Base-by-base conservation (phyloP, 2,797 vertebrate genomes). In the Molothrus ater region DNA sequence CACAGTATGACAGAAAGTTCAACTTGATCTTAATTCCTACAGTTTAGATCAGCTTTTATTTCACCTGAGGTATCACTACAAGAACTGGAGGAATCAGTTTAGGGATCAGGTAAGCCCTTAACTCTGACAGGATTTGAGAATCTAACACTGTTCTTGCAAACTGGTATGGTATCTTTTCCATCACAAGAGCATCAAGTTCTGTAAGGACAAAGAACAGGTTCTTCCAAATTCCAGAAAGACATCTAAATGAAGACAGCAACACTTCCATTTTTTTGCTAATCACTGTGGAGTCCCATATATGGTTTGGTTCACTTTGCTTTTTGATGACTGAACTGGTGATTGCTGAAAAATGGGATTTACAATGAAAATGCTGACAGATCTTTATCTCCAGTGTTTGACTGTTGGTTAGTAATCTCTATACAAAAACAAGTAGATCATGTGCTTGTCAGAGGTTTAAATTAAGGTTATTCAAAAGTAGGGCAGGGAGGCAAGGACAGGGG, bases 321-420 rank as follows among this genome's bases (percentile, higher is more conserved):
- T 32, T 3, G 3, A 25, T 71, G 79, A 91, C 45, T 84, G 59
- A 80, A 85, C 42, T 56, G 47, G 16, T n/a, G 75, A 84, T 22
- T 71, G 69, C 65, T 93, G 85, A 83, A 91, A 94, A 95, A 92
- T 22, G 31, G 48, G 57, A 75, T 90, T 91, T 91, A 92, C 72
- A 94, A 86, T 47, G 42, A 85, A 95, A 93, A 90, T 17, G 95
- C 92, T 95, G 90, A 96, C 80, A 76, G 81, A 83, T 68, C 40
- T 89, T 85, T 93, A 85, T 76, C 87, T 80, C n/a, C 43, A 24
- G 54, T 15, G 43, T 80, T 74, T 88, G 60, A 80, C 42, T 90
- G 53, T 56, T 88, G 69, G 59, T 78, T 85, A 76, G 47, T 78
- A 89, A 96, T 90, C 69, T 80, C 86, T 83, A 32, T 7, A 93